Conservation (phyloP, 2,888 invertebrate genomes). For the Pelosia muscerda region DNA sequence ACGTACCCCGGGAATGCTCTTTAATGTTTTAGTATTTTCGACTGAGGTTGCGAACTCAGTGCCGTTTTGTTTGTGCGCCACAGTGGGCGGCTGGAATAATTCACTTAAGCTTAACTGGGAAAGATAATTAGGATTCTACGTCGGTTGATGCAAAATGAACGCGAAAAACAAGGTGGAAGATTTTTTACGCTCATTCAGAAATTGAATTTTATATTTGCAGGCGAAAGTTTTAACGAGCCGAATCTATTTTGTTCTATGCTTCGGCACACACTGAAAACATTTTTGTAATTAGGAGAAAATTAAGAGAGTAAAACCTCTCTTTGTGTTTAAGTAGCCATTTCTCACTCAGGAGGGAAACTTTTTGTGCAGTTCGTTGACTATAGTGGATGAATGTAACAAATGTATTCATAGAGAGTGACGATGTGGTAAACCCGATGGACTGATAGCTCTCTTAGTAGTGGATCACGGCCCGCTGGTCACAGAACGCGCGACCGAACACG, state of each 20-base stretch:
- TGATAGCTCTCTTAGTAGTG: conserved; percentile 78
- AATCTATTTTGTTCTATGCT: conserved; percentile 71
- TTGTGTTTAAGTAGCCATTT: conserved; percentile 40
- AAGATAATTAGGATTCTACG: conserved; percentile 87
- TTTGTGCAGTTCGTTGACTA: conserved; percentile 60
- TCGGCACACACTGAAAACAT: conserved; percentile 71
- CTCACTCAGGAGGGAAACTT: conserved; percentile 55
- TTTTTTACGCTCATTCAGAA: conserved; percentile 85
- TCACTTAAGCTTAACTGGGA: conserved; percentile 87
- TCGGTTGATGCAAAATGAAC: conserved; percentile 85
- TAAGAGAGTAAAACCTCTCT: conserved; percentile 40
- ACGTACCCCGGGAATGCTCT: conserved; percentile 81
- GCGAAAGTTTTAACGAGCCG: conserved; percentile 83
- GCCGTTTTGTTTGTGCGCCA: conserved; percentile 84
- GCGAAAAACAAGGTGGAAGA: conserved; percentile 83
- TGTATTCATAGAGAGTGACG: conserved; percentile 71
- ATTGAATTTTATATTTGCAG: conserved; percentile 85
- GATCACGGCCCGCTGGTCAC: conserved; percentile 79
- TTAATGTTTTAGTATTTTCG: conserved; percentile 86
- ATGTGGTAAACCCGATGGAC: conserved; percentile 63
- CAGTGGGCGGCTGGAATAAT: conserved; percentile 85
- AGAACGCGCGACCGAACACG: conserved; percentile 82
- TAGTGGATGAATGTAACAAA: conserved; percentile 58
- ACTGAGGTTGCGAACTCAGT: conserved; percentile 85
- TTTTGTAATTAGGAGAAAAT: conserved; percentile 67